Evolutionary conservation across 2,797 vertebrate genomes (phyloP), one percentile per base, ranked within the genome.

Genomic region (Euthynnus affinis): DNA sequence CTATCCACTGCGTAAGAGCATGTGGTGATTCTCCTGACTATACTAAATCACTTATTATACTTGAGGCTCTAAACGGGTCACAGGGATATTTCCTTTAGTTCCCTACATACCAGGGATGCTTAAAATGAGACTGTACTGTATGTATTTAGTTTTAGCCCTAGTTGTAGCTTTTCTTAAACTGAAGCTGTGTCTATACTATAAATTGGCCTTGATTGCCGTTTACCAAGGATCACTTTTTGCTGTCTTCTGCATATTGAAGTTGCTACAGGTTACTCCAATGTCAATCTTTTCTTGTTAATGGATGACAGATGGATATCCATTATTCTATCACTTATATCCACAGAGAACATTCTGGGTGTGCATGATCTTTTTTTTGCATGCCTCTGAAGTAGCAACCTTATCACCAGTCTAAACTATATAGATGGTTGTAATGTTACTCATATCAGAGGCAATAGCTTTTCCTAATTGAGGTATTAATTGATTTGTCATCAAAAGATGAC

Each of bases 41-140:
- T 22, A 44, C 46, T 84, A 79, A 78, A 83, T 76, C 58, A 78
- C 42, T 71, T 61, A 10, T 68, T 62, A 57, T 37, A 53, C 34
- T 42, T 22, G 42, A 62, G 12, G 18, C 29, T n/a, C 52, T 58
- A 25, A 67, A 68, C 53, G 40, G 51, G 17, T 64, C 48, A 71
- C 32, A 71, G 9, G 37, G 5, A 51, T 25, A 63, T 64, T 40
- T 55, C 20, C 22, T 62, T 60, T 67, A 46, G 58, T 80, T 79
- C 34, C 53, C 6, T 20, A 22, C 3, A 3, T 27, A 32, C 14
- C 29, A 61, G 9, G 6, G 49, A 42, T 3, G 27, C 6, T 27
- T 10, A 52, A 25, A 40, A n/a, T 58, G 63, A 23, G 8, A 22
- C 52, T 51, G 1, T 22, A 51, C 48, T 51, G 6, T 22, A 51